Evolutionary conservation across 2,888 invertebrate species (phyloP), one percentile per base, ranked within the genome.

Genomic region (Autographa gamma): DNA sequence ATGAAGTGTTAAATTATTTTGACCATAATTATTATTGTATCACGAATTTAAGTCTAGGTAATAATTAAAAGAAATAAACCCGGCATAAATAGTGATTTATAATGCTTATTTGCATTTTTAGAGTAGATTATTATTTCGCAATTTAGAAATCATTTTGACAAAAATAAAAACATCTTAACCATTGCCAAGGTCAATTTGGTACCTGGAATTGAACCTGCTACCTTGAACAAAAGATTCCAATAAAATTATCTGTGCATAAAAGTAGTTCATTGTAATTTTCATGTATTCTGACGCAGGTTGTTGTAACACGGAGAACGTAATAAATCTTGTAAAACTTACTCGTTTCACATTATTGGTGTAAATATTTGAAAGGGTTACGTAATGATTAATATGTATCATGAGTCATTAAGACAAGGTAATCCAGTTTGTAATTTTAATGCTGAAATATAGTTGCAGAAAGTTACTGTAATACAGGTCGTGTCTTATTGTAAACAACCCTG

Each of bases 281-380:
- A n/a, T 43, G 43, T 48, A n/a, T 48, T n/a, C n/a, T 48, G 48
- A 48, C 48, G n/a, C 7, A 16, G 38, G 38, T 8, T 38, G 38
- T 38, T n/a, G n/a, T n/a, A 48, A 48, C 48, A 48, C n/a, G n/a
- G 48, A 6, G 48, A 48, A n/a, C n/a, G 48, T 48, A n/a, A 48
- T 48, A 48, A 48, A 48, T 48, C 48, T 48, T 6, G n/a, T n/a
- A 7, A 48, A 48, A 6, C 34, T 48, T 16, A 43, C 48, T 48
- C n/a, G 48, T 48, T 48, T 48, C n/a, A 48, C 48, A 48, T 48
- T 48, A 48, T 48, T 48, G 48, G 48, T 48, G 48, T 48, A 48
- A 48, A 48, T 48, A 48, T 48, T n/a, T 48, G 48, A 48, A 48
- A 48, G 48, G 48, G 48, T 48, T 48, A n/a, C 48, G n/a, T n/a